A percentile compares a stretch with the other conserved stretches of the same genome.
Conservation (phyloP, 2,797 vertebrate species). For the Erethizon dorsatum region DNA sequence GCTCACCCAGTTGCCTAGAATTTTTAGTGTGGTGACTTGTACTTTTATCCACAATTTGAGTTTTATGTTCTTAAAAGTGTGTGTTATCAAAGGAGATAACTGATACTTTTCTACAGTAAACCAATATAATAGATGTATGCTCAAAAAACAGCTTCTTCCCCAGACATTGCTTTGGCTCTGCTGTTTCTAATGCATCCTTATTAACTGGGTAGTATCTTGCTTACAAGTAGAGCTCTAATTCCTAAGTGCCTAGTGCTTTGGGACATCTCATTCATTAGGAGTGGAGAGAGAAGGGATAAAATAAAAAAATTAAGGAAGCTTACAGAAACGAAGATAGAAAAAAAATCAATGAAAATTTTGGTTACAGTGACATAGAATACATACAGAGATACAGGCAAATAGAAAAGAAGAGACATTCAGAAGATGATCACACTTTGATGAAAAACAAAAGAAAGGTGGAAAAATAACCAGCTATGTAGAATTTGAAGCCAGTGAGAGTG, state of each 20-base stretch:
- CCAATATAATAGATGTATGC: background rate
- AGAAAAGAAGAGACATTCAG: background rate
- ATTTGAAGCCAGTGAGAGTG: background rate
- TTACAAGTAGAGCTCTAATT: background rate
- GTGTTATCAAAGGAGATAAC: background rate
- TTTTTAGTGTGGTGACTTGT: background rate
- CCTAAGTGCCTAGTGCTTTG: background rate
- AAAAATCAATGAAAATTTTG: conserved; percentile 21
- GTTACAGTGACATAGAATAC: background rate
- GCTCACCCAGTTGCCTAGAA: background rate
- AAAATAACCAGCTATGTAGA: background rate
- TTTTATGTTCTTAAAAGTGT: conserved; percentile 22
- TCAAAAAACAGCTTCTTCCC: conserved; percentile 22
- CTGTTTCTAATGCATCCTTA: background rate
- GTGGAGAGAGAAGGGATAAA: background rate
- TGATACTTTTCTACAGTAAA: background rate
- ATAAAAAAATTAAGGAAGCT: background rate
- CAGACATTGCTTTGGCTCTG: background rate
- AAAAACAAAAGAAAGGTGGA: conserved; percentile 23
- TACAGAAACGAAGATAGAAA: background rate
- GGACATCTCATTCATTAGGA: background rate
- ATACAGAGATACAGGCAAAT: background rate
- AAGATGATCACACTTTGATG: background rate
- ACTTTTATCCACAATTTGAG: background rate
- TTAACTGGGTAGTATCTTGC: background rate